Conservation (phyloP, 2,113 vertebrate genomes). For the Ageneiosus marmoratus region DNA sequence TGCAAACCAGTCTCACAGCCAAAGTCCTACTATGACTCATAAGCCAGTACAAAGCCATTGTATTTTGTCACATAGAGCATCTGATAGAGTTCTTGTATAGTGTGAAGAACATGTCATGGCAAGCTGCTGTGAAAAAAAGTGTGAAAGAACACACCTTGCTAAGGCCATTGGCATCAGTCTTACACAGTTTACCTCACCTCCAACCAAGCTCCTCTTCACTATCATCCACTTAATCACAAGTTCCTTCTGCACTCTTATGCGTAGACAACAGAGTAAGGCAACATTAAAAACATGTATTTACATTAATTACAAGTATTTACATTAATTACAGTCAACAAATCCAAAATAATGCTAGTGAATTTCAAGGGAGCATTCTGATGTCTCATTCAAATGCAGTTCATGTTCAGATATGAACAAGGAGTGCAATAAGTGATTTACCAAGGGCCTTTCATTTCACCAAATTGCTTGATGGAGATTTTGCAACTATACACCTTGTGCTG, state of each 20-base stretch:
- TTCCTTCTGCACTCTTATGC: not conserved
- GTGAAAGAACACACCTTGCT: conserved; percentile 75
- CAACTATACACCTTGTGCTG: conserved; percentile 7
- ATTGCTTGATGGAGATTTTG: conserved; percentile 11
- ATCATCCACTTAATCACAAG: conserved; percentile 42
- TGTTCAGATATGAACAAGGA: conserved; percentile 21
- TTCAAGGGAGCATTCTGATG: not conserved
- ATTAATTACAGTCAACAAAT: conserved; percentile 3
- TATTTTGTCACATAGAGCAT: conserved; percentile 59
- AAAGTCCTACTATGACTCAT: not conserved
- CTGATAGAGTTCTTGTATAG: conserved; percentile 57
- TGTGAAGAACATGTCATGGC: conserved; percentile 41
- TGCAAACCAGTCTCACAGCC: not conserved
- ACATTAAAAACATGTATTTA: not conserved
- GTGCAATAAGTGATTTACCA: conserved; percentile 27
- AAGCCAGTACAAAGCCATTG: conserved; percentile 1
- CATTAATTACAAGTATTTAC: too few relatives aligned
- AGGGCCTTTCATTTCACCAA: conserved; percentile 27
- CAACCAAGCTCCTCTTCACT: conserved; percentile 7
- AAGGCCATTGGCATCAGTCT: conserved; percentile 63
- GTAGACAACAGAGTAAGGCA: not conserved
- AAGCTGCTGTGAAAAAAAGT: conserved; percentile 70
- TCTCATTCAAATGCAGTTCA: conserved; percentile 18
- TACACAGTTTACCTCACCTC: conserved; percentile 53
- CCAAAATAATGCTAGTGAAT: not conserved